These are phyloP conservation scores for Zaprionus taronus DNA, from an alignment of 1,140 invertebrate species.

Conservation along the genomic window DNA sequence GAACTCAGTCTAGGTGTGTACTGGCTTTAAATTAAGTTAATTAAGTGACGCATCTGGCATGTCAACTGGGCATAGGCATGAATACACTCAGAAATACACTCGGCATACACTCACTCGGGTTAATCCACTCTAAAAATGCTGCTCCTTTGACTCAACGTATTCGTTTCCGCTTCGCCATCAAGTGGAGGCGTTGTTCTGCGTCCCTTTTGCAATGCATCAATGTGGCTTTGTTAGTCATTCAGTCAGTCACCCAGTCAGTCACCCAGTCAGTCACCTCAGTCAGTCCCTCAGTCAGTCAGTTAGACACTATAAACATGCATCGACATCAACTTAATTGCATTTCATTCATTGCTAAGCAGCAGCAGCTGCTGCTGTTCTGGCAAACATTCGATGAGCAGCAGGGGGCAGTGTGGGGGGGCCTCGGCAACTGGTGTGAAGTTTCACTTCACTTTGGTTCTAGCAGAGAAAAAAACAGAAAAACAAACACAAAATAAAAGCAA, in stretches of 20 bases:
- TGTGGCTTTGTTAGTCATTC: constrained; percentile 37
- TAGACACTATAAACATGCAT: constrained; percentile 57
- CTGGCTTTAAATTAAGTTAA: constrained; percentile 67
- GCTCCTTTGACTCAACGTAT: constrained; percentile 18
- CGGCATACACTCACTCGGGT: background rate
- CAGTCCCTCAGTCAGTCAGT: constrained; percentile 22
- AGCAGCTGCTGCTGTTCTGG: constrained; percentile 9
- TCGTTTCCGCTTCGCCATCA: constrained; percentile 41
- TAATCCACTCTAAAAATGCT: constrained; percentile 29
- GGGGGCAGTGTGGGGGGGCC: background rate
- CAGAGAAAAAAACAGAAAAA: constrained; percentile 47
- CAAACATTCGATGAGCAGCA: background rate
- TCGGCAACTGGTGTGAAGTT: constrained; percentile 73
- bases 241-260: constrained; percentile 28
- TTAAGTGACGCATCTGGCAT: constrained; percentile 70
- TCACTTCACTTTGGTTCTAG: constrained; percentile 70
- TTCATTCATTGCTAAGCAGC: constrained; percentile 79
- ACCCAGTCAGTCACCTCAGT: constrained; percentile 33
- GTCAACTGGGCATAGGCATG: constrained; percentile 60
- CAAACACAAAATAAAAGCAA: background rate
- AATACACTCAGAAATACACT: constrained; percentile 18
- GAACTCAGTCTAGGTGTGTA: constrained; percentile 30
- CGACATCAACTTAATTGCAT: constrained; percentile 80
- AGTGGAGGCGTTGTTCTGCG: constrained; percentile 8
- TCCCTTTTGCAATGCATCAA: constrained; percentile 28